phyloP scores from a whole-genome alignment of 2,888 invertebrate species.

The Tholera decimalis region DNA sequence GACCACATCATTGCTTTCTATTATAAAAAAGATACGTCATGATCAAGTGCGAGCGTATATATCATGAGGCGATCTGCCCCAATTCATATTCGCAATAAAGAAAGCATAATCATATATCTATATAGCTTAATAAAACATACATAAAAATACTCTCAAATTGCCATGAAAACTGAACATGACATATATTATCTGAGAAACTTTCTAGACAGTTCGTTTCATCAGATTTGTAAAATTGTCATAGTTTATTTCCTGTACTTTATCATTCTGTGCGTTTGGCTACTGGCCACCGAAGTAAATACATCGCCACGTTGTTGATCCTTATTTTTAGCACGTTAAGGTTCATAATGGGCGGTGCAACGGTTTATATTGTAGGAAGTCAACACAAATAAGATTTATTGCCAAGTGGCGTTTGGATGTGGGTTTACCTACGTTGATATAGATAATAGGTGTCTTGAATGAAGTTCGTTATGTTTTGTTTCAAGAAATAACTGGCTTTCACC shows the following conservation, averaged over 20 bases:
- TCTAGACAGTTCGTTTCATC: slow-evolving; percentile 34
- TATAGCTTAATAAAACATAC: neutral
- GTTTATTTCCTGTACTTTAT: slow-evolving; percentile 57
- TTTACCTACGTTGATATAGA: slow-evolving; percentile 31
- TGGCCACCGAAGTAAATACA: slow-evolving; percentile 55
- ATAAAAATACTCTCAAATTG: slow-evolving; percentile 1
- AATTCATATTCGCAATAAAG: neutral
- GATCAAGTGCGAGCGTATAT: too few relatives aligned
- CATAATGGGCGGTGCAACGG: slow-evolving; percentile 40
- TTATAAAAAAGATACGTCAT: too few relatives aligned
- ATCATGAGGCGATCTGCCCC: neutral
- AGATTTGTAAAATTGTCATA: slow-evolving; percentile 58
- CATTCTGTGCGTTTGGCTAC: slow-evolving; percentile 55
- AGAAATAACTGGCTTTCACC: neutral
- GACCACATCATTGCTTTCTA: too few relatives aligned
- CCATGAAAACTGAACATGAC: slow-evolving; percentile 17
- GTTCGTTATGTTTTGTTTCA: slow-evolving; percentile 1
- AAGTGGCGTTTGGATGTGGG: slow-evolving; percentile 28
- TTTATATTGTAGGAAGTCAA: slow-evolving; percentile 52
- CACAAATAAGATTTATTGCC: slow-evolving; percentile 50
- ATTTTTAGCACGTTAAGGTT: slow-evolving; percentile 45
- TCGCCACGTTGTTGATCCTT: slow-evolving; percentile 40
- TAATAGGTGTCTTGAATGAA: slow-evolving; percentile 27
- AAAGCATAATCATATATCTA: neutral
- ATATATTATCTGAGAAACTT: slow-evolving; percentile 33